phyloP scores from a whole-genome alignment of 2,797 vertebrate species.

The Aselliscus stoliczkanus region DNA sequence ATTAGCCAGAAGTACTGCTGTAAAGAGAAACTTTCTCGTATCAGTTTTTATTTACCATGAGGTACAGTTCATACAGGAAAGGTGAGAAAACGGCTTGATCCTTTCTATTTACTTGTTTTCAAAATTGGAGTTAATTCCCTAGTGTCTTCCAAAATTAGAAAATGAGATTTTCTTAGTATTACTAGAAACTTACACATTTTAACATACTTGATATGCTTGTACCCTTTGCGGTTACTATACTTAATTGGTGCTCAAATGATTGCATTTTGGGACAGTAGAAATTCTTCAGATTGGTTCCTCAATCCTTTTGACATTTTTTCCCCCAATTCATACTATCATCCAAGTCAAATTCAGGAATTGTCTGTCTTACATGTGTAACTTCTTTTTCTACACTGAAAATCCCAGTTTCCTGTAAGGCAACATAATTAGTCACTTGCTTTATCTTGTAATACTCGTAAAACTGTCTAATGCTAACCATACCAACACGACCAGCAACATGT shows the following conservation, averaged over 20 bases:
- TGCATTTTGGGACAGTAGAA: not conserved
- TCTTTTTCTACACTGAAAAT: not conserved
- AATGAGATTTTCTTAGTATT: not conserved
- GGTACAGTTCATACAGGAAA: not conserved
- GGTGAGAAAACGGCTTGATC: not conserved
- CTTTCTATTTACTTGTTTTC: not conserved
- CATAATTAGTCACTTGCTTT: not conserved
- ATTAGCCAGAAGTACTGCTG: not conserved
- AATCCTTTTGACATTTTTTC: not conserved
- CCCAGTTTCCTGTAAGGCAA: not conserved
- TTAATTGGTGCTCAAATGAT: not conserved
- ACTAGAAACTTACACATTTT: not conserved
- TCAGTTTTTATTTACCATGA: not conserved
- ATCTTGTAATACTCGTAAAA: not conserved
- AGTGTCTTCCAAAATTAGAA: not conserved
- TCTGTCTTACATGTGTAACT: not conserved
- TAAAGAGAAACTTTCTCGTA: not conserved
- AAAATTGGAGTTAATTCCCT: not conserved
- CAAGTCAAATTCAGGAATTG: not conserved
- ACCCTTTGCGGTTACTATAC: not conserved
- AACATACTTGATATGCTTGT: not conserved
- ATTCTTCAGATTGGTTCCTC: not conserved
- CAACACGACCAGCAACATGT: rapidly evolving
- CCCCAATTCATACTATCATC: not conserved
- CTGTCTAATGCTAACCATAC: not conserved